phyloP scores from a whole-genome alignment of 2,797 vertebrate species.

The Sebastes vulpes region DNA sequence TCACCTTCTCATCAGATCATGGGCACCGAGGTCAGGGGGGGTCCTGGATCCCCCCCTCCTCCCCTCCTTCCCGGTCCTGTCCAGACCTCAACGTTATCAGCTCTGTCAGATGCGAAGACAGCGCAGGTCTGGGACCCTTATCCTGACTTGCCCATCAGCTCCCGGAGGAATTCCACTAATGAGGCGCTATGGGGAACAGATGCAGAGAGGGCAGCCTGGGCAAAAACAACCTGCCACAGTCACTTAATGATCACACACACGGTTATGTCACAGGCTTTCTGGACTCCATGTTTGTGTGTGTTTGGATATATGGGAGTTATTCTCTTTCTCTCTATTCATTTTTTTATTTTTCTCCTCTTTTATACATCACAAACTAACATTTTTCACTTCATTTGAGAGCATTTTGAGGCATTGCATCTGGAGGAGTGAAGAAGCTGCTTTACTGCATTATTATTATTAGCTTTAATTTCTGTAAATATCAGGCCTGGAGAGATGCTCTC shows the following conservation, averaged over 20 bases:
- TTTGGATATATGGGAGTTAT: constrained; percentile 57
- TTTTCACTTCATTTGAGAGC: background rate
- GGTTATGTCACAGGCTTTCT: constrained; percentile 81
- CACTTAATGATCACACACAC: constrained; percentile 73
- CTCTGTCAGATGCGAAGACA: constrained; percentile 81
- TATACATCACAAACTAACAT: background rate
- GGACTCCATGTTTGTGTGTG: constrained; percentile 70
- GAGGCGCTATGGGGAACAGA: constrained; percentile 83
- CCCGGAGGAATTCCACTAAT: constrained; percentile 81
- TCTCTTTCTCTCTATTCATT: constrained; percentile 10
- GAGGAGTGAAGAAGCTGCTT: background rate
- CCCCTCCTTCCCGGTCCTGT: constrained; percentile 26
- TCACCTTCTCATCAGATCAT: constrained; percentile 58
- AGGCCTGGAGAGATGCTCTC: constrained; percentile 67
- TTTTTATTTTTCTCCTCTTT: background rate
- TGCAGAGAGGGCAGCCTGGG: constrained; percentile 67
- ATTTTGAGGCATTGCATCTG: background rate
- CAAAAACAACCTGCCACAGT: constrained; percentile 83
- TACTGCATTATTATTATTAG: constrained; percentile 19
- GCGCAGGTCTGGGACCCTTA: constrained; percentile 68
- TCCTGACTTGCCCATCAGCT: constrained; percentile 75
- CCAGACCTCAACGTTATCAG: constrained; percentile 76
- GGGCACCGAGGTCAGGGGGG: constrained; percentile 54
- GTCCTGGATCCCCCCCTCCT: constrained; percentile 26
- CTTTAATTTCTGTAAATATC: constrained; percentile 67